Evolutionary conservation across 1,140 invertebrate species (phyloP), one percentile per base, ranked within the genome.

Genomic region (Bombus confusus): DNA sequence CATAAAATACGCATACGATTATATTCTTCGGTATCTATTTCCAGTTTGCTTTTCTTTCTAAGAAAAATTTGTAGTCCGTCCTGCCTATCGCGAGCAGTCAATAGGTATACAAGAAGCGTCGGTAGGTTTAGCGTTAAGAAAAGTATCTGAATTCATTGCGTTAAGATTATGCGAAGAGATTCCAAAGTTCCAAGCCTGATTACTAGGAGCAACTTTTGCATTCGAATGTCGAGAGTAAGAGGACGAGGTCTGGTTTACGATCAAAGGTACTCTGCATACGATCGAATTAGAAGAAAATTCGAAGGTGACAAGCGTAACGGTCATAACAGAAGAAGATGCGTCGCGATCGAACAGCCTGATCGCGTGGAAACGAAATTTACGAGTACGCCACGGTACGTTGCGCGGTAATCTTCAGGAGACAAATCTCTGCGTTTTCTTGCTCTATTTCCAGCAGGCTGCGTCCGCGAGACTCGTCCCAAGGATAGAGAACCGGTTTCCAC

Each of bases 401-500:
- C 39, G 31, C 71, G 81, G 80, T 81, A 92, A 90, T 91, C 89
- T 90, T 89, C 91, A 62, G 83, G 77, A 73, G 91, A 92, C 91
- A 88, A 92, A 92, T 92, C 85, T 73, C 62, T 59, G 18, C 31
- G 59, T 76, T 72, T 74, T 79, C 62, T 79, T 78, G 80, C 64
- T 84, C 85, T 78, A 43, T 66, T 77, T 73, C 22, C 31, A 66
- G 4, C 43, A 41, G 39, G 59, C n/a, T 43, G 72, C 37, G 41
- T 43, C 22, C 71, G 76, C 75, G 6, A 31, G 57, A 57, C 78
- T 74, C 52, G 79, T 79, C 83, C 88, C 74, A 77, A 80, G 76
- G 87, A 86, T 83, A 62, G 34, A 62, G 86, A 91, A 92, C 92
- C 91, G 91, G 92, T 92, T 92, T 88, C 86, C 85, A n/a, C 66